Conservation (phyloP, 2,888 invertebrate species). For the Tortrix viridana region DNA sequence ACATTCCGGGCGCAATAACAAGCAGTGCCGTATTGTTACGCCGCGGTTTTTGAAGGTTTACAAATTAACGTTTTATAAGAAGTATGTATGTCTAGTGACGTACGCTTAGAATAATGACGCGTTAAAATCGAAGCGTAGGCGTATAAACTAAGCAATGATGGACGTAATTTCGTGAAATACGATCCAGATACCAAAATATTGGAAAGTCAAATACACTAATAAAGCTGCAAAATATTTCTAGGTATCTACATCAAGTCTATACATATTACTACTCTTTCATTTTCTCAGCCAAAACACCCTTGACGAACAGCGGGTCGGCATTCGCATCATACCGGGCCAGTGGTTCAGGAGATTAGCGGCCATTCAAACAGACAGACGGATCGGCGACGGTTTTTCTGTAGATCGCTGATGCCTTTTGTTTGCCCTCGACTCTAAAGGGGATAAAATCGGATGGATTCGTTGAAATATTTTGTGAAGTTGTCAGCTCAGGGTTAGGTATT, state of each 20-base stretch:
- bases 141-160: too few relatives aligned
- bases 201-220: too few relatives aligned
- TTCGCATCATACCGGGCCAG: conserved; percentile 35
- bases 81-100: not conserved
- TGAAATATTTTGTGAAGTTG: too few relatives aligned
- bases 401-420: conserved; percentile 31
- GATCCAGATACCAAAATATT: too few relatives aligned
- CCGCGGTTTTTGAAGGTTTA: conserved; percentile 55
- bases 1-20: conserved; percentile 65
- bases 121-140: too few relatives aligned
- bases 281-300: conserved; percentile 17
- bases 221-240: too few relatives aligned
- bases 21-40: conserved; percentile 61
- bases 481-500: too few relatives aligned
- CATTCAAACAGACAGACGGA: conserved; percentile 33
- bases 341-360: conserved; percentile 32
- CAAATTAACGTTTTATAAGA: conserved; percentile 53
- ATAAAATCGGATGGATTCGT: conserved; percentile 9
- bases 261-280: not conserved
- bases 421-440: conserved; percentile 14
- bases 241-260: too few relatives aligned
- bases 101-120: not conserved
- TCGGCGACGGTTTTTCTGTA: conserved; percentile 33
- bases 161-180: too few relatives aligned
- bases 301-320: conserved; percentile 17